These are phyloP conservation scores for Sebastes vulpes DNA, from an alignment of 2,797 vertebrate genomes.

Conservation along the genomic window DNA sequence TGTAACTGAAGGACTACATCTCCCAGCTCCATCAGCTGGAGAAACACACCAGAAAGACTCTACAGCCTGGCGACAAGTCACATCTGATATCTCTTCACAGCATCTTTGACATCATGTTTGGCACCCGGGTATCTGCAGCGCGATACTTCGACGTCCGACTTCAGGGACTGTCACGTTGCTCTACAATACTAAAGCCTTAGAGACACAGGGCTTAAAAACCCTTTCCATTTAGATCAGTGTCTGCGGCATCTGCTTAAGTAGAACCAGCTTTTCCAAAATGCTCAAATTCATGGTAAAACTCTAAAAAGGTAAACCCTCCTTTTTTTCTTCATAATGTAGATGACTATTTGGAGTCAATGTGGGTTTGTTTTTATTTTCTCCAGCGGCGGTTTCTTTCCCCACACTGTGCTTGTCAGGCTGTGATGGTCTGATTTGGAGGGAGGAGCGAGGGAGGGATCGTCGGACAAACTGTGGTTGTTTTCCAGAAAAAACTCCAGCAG, in stretches of 20 bases:
- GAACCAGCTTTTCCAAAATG: conserved; percentile 11
- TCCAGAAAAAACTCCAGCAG: conserved; percentile 74
- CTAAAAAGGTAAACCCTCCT: conserved; percentile 30
- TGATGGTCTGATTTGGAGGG: conserved; percentile 58
- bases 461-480: conserved; percentile 79
- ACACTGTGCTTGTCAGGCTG: conserved; percentile 82
- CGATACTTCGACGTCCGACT: conserved; percentile 11
- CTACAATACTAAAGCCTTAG: conserved; percentile 35
- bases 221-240: not conserved
- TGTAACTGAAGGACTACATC: conserved; percentile 26
- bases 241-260: conserved; percentile 20
- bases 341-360: conserved; percentile 46
- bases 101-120: conserved; percentile 71
- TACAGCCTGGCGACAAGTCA: conserved; percentile 18
- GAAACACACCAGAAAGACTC: conserved; percentile 21
- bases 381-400: conserved; percentile 34
- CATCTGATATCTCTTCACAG: conserved; percentile 44
- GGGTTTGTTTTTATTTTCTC: conserved; percentile 39
- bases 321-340: conserved; percentile 56
- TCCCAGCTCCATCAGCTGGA: conserved; percentile 22
- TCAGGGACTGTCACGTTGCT: not conserved
- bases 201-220: conserved; percentile 24
- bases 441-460: conserved; percentile 31
- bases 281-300: conserved; percentile 19
- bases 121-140: conserved; percentile 52